Evolutionary conservation across 2,888 invertebrate species (phyloP).

Genomic region (Drosophila macrospina): DNA sequence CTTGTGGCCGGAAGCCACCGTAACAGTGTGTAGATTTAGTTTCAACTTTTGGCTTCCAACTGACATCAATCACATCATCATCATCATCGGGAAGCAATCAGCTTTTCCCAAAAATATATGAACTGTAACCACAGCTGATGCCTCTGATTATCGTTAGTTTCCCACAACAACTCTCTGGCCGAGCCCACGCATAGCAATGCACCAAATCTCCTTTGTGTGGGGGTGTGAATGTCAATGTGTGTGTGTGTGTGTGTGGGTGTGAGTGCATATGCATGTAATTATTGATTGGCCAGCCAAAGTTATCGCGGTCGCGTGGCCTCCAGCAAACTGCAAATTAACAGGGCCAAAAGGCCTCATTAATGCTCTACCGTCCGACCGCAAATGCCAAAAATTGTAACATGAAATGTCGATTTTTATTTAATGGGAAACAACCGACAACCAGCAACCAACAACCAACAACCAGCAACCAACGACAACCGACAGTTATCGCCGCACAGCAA

Average conservation of each 20-base stretch:
- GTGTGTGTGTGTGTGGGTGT: conserved; percentile 9
- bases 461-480: conserved; percentile 17
- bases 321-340: conserved; percentile 58
- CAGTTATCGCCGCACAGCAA: conserved; percentile 26
- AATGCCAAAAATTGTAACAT: conserved; percentile 62
- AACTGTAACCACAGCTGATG: conserved; percentile 42
- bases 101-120: conserved; percentile 26
- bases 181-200: conserved; percentile 25
- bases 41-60: conserved; percentile 63
- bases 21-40: conserved; percentile 58
- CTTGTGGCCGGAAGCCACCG: conserved; percentile 54
- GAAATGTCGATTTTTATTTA: conserved; percentile 63
- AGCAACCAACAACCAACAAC: conserved; percentile 10
- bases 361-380: conserved; percentile 56
- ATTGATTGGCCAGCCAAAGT: conserved; percentile 58
- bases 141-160: conserved; percentile 47
- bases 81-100: conserved; percentile 28
- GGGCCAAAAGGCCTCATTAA: conserved; percentile 66
- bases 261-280: conserved; percentile 56
- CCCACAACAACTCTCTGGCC: background rate
- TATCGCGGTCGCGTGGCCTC: conserved; percentile 38
- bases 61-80: conserved; percentile 62
- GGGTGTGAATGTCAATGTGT: conserved; percentile 13
- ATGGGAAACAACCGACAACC: conserved; percentile 38
- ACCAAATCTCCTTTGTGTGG: conserved; percentile 11